Evolutionary conservation across 2,797 vertebrate genomes (phyloP).

Genomic region (Tarsius wallacei): DNA sequence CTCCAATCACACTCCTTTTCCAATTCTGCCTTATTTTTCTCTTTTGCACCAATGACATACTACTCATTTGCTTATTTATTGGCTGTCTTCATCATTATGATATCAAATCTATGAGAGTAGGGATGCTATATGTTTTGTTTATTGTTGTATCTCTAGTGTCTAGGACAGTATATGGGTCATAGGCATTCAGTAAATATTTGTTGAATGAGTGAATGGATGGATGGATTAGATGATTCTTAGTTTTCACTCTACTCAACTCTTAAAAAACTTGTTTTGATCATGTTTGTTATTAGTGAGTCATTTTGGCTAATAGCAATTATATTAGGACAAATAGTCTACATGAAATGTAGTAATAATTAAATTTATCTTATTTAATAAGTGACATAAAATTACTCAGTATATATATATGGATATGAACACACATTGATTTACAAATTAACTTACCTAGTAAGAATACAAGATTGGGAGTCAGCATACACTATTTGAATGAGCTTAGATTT

Average conservation of each 20-base stretch:
- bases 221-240: not conserved
- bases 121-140: slow-evolving; percentile 28
- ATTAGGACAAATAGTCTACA: not conserved
- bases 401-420: not conserved
- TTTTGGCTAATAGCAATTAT: not conserved
- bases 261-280: not conserved
- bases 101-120: slow-evolving; percentile 23
- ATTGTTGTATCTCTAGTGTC: not conserved
- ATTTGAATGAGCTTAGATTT: slow-evolving; percentile 54
- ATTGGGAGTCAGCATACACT: not conserved
- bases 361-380: not conserved
- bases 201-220: not conserved
- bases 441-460: slow-evolving; percentile 5
- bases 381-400: not conserved
- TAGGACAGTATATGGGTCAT: not conserved
- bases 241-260: not conserved
- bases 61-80: slow-evolving; percentile 12
- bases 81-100: not conserved
- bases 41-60: not conserved
- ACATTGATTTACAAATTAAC: not conserved
- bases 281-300: not conserved
- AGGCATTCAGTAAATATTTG: slow-evolving; percentile 1
- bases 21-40: not conserved
- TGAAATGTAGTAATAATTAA: not conserved
- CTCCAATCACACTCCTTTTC: not conserved